phyloP scores from a whole-genome alignment of 2,888 invertebrate genomes.

The Epistrophe eligans region DNA sequence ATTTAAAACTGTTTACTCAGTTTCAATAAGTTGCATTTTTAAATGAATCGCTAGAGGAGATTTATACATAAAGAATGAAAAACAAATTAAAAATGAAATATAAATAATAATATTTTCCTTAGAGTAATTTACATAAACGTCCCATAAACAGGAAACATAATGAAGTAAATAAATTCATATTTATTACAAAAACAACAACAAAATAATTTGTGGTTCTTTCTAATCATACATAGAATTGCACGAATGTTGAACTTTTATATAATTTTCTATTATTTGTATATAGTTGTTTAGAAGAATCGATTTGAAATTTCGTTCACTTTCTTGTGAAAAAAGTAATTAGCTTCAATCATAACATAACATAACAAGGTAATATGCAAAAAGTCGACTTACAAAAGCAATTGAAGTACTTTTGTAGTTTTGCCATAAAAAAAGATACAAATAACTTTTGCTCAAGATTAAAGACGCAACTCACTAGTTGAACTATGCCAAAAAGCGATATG shows the following conservation, averaged over 20 bases:
- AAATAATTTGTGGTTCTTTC: background rate
- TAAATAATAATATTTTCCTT: conserved; percentile 29
- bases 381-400: background rate
- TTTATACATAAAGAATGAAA: conserved; percentile 32
- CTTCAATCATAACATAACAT: background rate
- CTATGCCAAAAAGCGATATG: background rate
- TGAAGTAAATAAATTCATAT: conserved; percentile 62
- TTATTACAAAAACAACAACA: conserved; percentile 51
- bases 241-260: background rate
- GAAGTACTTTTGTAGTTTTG: background rate
- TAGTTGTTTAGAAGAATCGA: background rate
- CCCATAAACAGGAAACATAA: conserved; percentile 43
- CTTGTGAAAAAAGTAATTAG: no score
- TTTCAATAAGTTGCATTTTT: conserved; percentile 60
- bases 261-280: background rate
- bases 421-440: background rate
- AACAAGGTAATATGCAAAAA: background rate
- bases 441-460: background rate
- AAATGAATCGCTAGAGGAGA: conserved; percentile 50
- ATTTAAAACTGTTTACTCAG: conserved; percentile 44
- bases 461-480: background rate
- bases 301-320: background rate
- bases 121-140: conserved; percentile 46
- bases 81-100: background rate
- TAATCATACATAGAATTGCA: background rate